These are phyloP conservation scores for Eulemur rufifrons DNA, from an alignment of 2,113 vertebrate genomes.

Conservation along the genomic window DNA sequence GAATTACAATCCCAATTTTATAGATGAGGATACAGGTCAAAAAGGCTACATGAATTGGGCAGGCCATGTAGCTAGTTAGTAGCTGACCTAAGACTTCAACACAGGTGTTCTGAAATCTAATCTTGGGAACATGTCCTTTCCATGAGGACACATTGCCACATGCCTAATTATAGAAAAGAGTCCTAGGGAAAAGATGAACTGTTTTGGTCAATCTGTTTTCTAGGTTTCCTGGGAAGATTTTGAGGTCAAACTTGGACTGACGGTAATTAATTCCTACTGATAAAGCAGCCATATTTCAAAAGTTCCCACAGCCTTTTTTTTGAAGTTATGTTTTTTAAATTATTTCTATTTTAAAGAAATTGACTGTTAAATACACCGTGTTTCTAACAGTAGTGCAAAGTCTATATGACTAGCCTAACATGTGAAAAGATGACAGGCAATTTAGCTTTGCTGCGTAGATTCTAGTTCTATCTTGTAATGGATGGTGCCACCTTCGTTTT, in stretches of 20 bases:
- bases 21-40: not conserved
- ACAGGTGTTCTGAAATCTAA: constrained; percentile 26
- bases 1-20: constrained; percentile 8
- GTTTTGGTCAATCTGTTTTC: constrained; percentile 27
- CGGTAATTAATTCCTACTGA: constrained; percentile 14
- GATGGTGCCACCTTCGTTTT: constrained; percentile 36
- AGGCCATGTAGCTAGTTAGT: not conserved
- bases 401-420: not conserved
- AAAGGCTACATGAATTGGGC: not conserved
- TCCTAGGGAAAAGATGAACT: not conserved
- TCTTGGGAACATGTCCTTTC: not conserved
- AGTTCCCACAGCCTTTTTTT: not conserved
- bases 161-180: not conserved
- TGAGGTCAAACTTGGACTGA: not conserved
- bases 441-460: constrained; percentile 1
- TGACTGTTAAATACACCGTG: not conserved
- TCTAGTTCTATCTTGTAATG: not conserved
- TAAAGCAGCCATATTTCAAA: not conserved
- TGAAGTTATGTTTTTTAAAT: not conserved
- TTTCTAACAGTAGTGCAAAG: constrained; percentile 18
- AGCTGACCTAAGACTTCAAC: not conserved
- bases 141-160: not conserved
- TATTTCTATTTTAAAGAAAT: constrained; percentile 51
- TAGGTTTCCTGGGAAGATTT: constrained; percentile 12
- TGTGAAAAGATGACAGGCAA: constrained; percentile 43